Base-by-base conservation (phyloP, 2,888 invertebrate species). In the Mycalesis mineus region DNA sequence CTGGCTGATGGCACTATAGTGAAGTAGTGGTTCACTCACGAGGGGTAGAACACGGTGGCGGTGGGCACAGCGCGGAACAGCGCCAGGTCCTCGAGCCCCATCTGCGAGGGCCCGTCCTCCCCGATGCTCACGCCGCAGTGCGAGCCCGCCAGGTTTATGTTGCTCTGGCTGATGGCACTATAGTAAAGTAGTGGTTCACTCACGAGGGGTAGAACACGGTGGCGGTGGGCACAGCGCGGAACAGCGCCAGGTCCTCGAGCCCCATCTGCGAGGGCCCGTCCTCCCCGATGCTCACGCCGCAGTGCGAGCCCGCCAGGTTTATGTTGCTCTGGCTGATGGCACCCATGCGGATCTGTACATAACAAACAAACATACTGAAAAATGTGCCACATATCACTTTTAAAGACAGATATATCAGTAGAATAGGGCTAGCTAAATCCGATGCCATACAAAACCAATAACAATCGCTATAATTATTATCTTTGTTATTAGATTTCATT, bases 231-330 rank as follows among this genome's bases (percentile, higher is more conserved):
- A 99, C 92, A 4, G 96, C 84, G 41, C 99, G 92, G 93, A 99
- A 99, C 92, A 99, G 92, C 0, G 98, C 96, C 58, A 99, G 82
- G 84, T 99, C 99, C 88, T 99, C 99, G n/a, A 99, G 91, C 5
- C 97, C 99, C 99, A 99, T 99, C 91, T 99, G 99, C 56, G 97
- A 97, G 14, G 99, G 99, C 0, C 99, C 99, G 88, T 99, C 99
- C 88, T 98, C 98, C 33, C 98, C 99, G 86, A 99, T 99, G 74
- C 97, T 97, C 17, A 98, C 95, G 44, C 99, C 99, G 83, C 97
- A 98, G 88, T 99, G 99, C 0, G 99, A 99, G 0, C 98, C 98
- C 60, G 91, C 97, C n/a, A n/a, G n/a, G n/a, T n/a, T n/a, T n/a
- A n/a, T n/a, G n/a, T n/a, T n/a, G n/a, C n/a, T n/a, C n/a, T n/a